phyloP scores from a whole-genome alignment of 2,888 invertebrate genomes.

The Drosophila mettleri region DNA sequence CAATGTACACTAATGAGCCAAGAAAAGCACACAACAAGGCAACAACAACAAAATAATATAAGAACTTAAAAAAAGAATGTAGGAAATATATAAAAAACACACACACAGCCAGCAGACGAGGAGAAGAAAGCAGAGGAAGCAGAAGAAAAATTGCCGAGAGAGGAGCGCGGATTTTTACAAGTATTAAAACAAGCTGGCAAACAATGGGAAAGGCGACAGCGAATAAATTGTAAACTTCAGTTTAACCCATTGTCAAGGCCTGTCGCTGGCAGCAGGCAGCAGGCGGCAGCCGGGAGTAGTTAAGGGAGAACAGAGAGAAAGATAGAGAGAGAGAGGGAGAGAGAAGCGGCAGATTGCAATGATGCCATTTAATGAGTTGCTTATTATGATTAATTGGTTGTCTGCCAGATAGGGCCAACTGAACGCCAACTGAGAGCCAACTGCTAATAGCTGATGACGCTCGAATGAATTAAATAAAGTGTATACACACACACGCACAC shows the following conservation, averaged over 20 bases:
- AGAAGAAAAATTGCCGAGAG: background rate
- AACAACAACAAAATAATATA: background rate
- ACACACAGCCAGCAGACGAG: background rate
- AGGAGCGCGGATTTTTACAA: conserved; percentile 20
- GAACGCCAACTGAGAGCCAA: background rate
- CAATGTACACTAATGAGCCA: conserved; percentile 36
- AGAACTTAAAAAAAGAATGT: conserved; percentile 8
- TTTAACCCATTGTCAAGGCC: conserved; percentile 22
- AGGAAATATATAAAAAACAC: background rate
- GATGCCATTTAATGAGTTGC: conserved; percentile 58
- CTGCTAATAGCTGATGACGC: conserved; percentile 18
- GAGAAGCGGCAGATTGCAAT: conserved; percentile 47
- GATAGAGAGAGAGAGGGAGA: background rate
- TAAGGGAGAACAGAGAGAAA: background rate
- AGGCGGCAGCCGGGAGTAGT: background rate
- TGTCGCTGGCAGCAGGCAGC: conserved; percentile 7
- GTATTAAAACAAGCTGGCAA: conserved; percentile 43
- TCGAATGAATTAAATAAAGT: conserved; percentile 35
- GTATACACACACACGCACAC: conserved; percentile 2
- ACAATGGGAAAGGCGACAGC: conserved; percentile 43
- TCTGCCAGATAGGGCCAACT: conserved; percentile 10
- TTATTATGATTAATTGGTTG: conserved; percentile 62
- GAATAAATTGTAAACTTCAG: conserved; percentile 49
- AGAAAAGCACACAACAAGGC: conserved; percentile 3
- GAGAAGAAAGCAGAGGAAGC: background rate